Base-by-base conservation (phyloP, 2,888 invertebrate genomes). In the Aspidapion aeneum region DNA sequence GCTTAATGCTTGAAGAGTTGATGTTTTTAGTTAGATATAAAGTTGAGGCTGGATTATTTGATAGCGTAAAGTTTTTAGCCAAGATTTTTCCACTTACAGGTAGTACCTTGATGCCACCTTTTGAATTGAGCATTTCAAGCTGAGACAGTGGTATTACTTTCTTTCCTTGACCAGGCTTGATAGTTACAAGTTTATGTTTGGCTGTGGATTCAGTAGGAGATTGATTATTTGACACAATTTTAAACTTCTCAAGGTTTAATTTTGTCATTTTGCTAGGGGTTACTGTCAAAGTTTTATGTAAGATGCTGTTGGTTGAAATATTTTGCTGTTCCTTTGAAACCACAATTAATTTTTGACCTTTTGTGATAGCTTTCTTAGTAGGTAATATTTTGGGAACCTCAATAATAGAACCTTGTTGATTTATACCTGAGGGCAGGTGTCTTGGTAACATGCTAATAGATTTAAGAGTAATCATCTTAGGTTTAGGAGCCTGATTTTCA, bases 241-340 rank as follows among this genome's bases (percentile, higher is more conserved):
- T 79, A 66, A 79, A 79, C 68, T 80, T 80, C 62, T 79, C 80
- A 21, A 79, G 74, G 68, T 77, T 79, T 68, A 78, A 78, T 63
- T 78, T 75, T 0, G 78, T 75, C 57, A 80, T 73, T 66, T 78
- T 80, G 67, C 79, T 80, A 55, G 78, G 75, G 59, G 79, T 78
- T 59, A 79, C 77, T 18, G 78, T 76, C 22, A 79, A 68, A 1
- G 79, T 79, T 60, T 78, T 75, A 68, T 80, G 79, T 55, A 79
- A 70, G 66, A 79, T 79, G 69, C 78, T 79, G 59, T 74, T 75
- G 1, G 75, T 74, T n/a, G 76, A 73, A 56, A 77, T 73, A 1
- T 77, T 75, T 68, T 78, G 78, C 12, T 78, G 77, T 18, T 79
- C 73, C 67, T 77, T 79, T 5, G 79, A 79, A 55, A 80, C 79